These are phyloP conservation scores for Coreius guichenoti DNA, from an alignment of 2,797 vertebrate genomes.

Conservation along the genomic window DNA sequence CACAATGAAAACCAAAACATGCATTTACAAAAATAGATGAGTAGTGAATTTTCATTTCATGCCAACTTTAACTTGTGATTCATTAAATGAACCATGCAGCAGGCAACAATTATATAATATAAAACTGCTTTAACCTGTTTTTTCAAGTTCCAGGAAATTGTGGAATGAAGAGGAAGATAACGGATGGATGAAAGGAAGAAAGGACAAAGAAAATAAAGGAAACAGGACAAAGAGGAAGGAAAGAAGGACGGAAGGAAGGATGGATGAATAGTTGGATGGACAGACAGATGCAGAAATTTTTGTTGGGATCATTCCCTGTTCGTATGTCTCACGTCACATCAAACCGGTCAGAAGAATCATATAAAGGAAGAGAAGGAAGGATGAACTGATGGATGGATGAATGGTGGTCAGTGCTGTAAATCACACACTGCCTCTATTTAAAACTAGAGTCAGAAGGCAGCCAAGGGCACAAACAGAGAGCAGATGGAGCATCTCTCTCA, in stretches of 20 bases:
- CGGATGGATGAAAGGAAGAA: neutral
- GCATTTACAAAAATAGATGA: neutral
- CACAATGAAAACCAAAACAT: neutral
- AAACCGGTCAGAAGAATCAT: neutral
- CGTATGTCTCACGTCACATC: neutral
- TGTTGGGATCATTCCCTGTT: neutral
- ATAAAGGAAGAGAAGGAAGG: neutral
- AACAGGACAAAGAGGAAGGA: too few species aligned
- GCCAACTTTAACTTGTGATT: neutral
- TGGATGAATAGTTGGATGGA: neutral
- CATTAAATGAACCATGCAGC: conserved; percentile 10
- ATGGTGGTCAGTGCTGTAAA: conserved; percentile 44
- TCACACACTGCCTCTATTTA: conserved; percentile 48
- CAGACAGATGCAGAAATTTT: neutral
- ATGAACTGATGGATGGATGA: conserved; percentile 23
- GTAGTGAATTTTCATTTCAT: neutral
- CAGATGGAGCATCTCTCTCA: conserved; percentile 56
- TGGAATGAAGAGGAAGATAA: neutral
- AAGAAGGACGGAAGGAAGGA: neutral
- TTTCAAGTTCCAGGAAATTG: neutral
- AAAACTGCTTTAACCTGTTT: conserved; percentile 10
- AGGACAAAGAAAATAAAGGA: too few species aligned
- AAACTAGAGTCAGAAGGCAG: conserved; percentile 46
- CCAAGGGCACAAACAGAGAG: conserved; percentile 55
- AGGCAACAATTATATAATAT: conserved; percentile 22